Evolutionary conservation across 2,888 invertebrate species (phyloP).

Genomic region (Oxytorus armatus): DNA sequence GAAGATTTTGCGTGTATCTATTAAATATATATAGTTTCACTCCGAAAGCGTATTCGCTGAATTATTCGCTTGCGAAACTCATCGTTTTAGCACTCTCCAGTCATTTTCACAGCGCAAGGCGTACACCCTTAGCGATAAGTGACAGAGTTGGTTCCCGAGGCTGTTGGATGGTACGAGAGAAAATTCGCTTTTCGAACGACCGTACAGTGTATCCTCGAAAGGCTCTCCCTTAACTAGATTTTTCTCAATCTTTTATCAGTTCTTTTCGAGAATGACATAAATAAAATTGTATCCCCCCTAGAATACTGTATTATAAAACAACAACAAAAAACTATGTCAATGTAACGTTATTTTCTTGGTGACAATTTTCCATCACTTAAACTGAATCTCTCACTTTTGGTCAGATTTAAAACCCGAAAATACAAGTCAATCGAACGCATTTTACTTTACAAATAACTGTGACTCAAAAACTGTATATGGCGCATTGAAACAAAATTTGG

Average conservation of each 20-base stretch:
- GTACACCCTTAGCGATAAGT: conserved; percentile 49
- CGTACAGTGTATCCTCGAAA: conserved; percentile 6
- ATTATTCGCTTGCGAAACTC: conserved; percentile 51
- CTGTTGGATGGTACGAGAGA: conserved; percentile 22
- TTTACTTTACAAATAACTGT: no score
- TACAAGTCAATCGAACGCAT: no score
- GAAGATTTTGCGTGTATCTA: conserved; percentile 3
- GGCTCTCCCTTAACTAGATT: conserved; percentile 24
- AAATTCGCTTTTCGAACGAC: conserved; percentile 33
- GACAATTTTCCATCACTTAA: no score
- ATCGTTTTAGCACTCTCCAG: conserved; percentile 46
- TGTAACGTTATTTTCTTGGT: neutral
- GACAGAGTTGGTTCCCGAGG: conserved; percentile 36
- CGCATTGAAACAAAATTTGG: no score
- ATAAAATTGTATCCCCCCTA: neutral
- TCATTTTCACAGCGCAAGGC: conserved; percentile 3
- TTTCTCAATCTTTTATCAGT: conserved; percentile 24
- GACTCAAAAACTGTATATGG: no score
- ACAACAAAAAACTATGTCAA: neutral
- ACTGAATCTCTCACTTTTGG: no score
- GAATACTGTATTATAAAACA: neutral
- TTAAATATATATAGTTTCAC: conserved; percentile 42
- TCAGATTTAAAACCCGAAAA: no score
- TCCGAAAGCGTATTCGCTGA: conserved; percentile 34
- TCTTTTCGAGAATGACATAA: conserved; percentile 1